Conservation (phyloP, 2,113 vertebrate species). For the Hippocampus zosterae region DNA sequence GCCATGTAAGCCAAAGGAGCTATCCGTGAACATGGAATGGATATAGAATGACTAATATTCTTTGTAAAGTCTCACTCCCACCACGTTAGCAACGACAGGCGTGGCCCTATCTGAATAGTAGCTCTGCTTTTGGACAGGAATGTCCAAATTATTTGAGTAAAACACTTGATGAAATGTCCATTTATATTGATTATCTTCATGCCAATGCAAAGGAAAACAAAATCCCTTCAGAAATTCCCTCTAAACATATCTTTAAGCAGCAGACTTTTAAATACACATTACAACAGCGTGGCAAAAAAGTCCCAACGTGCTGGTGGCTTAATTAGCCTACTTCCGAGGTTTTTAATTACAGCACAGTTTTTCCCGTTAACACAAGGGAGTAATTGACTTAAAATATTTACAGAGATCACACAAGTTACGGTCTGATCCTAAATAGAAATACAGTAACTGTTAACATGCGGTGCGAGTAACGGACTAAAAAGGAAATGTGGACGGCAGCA, state of each 20-base stretch:
- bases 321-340: neutral
- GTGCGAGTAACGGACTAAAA: neutral
- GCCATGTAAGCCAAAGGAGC: constrained; percentile 51
- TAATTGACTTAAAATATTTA: constrained; percentile 1
- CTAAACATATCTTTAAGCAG: constrained; percentile 51
- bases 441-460: neutral
- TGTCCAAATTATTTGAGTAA: neutral
- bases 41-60: constrained; percentile 48
- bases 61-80: constrained; percentile 11
- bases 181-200: neutral
- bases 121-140: neutral
- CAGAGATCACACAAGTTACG: neutral
- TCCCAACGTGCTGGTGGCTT: neutral
- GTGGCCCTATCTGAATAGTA: neutral
- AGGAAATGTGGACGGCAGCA: neutral
- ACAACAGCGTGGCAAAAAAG: neutral
- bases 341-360: constrained; percentile 7
- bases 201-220: neutral
- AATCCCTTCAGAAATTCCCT: constrained; percentile 26
- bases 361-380: neutral
- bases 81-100: neutral
- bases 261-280: neutral
- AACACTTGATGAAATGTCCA: neutral
- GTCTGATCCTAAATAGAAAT: neutral
- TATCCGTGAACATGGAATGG: constrained; percentile 55